Conservation (phyloP, 2,888 invertebrate genomes). For the Drosophila setosimentum region DNA sequence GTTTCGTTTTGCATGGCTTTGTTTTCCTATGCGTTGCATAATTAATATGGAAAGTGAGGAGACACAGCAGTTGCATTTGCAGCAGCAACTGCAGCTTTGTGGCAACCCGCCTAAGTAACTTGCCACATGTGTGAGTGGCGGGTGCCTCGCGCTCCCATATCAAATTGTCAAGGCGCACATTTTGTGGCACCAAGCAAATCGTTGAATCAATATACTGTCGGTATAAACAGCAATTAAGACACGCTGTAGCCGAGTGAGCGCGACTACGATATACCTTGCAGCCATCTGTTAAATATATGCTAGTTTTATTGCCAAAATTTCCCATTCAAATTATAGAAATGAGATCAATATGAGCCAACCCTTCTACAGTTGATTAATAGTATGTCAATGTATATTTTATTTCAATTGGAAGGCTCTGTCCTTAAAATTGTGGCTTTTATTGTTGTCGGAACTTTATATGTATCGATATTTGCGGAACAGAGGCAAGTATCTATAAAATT, state of each 20-base stretch:
- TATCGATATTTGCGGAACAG: neutral
- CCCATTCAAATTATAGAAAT: neutral
- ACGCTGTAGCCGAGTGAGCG: neutral
- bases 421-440: neutral
- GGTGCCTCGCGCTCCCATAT: slow-evolving; percentile 35
- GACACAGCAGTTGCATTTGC: slow-evolving; percentile 34
- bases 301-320: neutral
- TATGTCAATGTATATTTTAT: neutral
- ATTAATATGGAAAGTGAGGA: slow-evolving; percentile 72
- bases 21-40: slow-evolving; percentile 68
- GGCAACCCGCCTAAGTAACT: slow-evolving; percentile 53
- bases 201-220: slow-evolving; percentile 57
- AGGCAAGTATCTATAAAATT: neutral
- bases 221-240: slow-evolving; percentile 12
- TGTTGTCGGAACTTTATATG: neutral
- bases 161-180: slow-evolving; percentile 67
- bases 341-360: neutral
- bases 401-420: neutral
- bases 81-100: slow-evolving; percentile 20
- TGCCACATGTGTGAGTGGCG: slow-evolving; percentile 50
- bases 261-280: neutral
- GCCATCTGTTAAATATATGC: neutral
- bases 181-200: slow-evolving; percentile 47
- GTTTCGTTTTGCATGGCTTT: slow-evolving; percentile 11
- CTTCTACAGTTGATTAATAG: neutral